Conservation (phyloP, 2,113 vertebrate species). For the Telmatochromis sp. region DNA sequence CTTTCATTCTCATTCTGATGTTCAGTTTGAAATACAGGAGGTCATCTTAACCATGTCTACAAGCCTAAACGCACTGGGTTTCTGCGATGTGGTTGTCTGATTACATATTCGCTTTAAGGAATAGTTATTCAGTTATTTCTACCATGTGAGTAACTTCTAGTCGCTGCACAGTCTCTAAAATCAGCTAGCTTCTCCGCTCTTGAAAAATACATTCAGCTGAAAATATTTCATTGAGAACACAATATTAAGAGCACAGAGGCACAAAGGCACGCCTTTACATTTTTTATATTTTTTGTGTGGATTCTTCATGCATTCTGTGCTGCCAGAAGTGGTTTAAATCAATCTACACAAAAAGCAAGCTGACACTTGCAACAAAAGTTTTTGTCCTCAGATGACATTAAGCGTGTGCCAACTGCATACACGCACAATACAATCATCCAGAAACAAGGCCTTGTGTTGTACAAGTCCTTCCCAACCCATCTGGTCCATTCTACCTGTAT, state of each 20-base stretch:
- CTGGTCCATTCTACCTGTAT: conserved; percentile 36
- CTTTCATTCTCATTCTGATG: neutral
- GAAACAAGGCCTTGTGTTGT: conserved; percentile 15
- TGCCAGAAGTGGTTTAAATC: neutral
- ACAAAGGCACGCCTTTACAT: neutral
- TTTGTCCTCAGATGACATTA: conserved; percentile 15
- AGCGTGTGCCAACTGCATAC: neutral
- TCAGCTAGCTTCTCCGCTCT: neutral
- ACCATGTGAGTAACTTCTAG: neutral
- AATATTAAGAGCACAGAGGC: neutral
- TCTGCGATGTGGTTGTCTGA: neutral
- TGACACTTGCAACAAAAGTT: neutral
- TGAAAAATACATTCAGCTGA: neutral
- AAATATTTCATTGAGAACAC: neutral
- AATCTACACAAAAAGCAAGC: neutral
- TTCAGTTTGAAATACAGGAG: neutral
- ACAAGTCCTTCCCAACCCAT: conserved; percentile 37
- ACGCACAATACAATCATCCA: conserved; percentile 31
- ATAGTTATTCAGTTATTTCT: neutral
- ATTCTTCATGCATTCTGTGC: neutral
- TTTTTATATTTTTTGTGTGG: neutral
- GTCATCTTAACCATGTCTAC: neutral
- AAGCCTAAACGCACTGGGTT: neutral
- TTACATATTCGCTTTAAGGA: neutral
- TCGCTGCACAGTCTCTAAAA: neutral